A percentile compares a stretch with the other conserved stretches of the same genome.
These are phyloP conservation scores for Trichogramma evanescens DNA, from an alignment of 2,888 invertebrate genomes.

Conservation along the genomic window DNA sequence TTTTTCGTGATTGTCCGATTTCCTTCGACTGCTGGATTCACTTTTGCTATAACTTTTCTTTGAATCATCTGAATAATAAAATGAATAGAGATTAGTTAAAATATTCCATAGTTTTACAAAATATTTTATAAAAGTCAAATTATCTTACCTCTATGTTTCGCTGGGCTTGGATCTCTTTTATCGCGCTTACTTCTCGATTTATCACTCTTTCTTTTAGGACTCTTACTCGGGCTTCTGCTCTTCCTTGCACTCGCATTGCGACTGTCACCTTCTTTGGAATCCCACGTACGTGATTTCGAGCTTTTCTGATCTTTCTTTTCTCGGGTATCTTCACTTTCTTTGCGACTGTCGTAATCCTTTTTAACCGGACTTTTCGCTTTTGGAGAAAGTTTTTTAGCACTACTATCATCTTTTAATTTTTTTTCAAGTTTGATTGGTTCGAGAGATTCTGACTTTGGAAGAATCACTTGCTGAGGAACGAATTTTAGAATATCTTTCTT, in stretches of 20 bases:
- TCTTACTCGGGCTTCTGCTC: neutral
- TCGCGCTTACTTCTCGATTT: no score
- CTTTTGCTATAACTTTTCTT: slow-evolving; percentile 21
- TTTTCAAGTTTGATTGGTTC: neutral
- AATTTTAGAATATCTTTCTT: slow-evolving; percentile 11
- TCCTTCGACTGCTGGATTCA: slow-evolving; percentile 29
- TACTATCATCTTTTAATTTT: neutral
- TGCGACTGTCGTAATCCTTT: slow-evolving; percentile 28
- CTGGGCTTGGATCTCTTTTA: no score
- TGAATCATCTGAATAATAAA: neutral
- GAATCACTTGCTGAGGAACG: slow-evolving; percentile 16
- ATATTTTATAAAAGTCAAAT: no score
- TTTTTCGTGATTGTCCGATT: slow-evolving; percentile 25
- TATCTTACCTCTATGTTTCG: no score
- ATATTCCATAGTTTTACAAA: no score
- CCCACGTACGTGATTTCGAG: neutral
- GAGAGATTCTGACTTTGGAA: neutral
- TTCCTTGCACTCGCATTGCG: slow-evolving; percentile 1
- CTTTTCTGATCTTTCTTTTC: slow-evolving; percentile 16
- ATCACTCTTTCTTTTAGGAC: no score
- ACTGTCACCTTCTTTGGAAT: no score
- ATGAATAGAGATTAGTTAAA: no score
- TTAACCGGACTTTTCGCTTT: slow-evolving; percentile 31
- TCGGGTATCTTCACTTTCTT: slow-evolving; percentile 14
- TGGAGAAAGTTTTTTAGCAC: slow-evolving; percentile 26